Conservation (phyloP, 2,888 invertebrate genomes). For the Aspidiotus rigidus region DNA sequence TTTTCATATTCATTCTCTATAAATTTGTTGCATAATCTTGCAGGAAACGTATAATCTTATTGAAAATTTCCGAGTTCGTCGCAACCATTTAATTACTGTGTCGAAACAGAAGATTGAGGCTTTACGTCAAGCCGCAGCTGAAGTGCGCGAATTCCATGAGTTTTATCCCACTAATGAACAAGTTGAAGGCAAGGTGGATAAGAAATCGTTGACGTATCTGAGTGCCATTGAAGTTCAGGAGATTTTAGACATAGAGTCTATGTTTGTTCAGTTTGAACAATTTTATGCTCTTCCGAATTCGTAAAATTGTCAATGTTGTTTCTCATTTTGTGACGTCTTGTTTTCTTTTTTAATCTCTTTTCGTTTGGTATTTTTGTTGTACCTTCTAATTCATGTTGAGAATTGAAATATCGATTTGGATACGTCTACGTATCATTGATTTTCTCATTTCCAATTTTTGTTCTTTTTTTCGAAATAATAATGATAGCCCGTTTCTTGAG, state of each 20-base stretch:
- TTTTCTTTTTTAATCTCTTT: too few relatives aligned
- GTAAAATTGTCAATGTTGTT: background rate
- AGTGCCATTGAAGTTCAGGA: conserved; percentile 18
- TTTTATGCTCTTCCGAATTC: conserved; percentile 8
- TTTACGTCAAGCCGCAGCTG: conserved; percentile 12
- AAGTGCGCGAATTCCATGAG: conserved; percentile 24
- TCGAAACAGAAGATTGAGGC: background rate
- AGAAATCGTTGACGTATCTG: conserved; percentile 13
- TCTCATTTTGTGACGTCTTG: too few relatives aligned
- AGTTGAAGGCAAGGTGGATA: background rate
- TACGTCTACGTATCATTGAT: too few relatives aligned
- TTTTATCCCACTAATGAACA: conserved; percentile 21
- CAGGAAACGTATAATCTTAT: conserved; percentile 20
- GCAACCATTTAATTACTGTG: background rate
- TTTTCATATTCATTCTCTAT: background rate
- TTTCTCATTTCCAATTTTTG: too few relatives aligned
- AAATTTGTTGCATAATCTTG: background rate
- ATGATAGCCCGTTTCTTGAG: too few relatives aligned
- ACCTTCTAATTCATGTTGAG: too few relatives aligned
- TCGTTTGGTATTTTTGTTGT: too few relatives aligned
- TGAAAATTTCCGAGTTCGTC: conserved; percentile 1
- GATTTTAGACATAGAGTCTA: conserved; percentile 19
- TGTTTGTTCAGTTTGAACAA: background rate
- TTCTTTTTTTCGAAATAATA: too few relatives aligned
- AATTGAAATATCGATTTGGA: too few relatives aligned